phyloP scores from a whole-genome alignment of 2,888 invertebrate genomes.

The Adela reaumurella region DNA sequence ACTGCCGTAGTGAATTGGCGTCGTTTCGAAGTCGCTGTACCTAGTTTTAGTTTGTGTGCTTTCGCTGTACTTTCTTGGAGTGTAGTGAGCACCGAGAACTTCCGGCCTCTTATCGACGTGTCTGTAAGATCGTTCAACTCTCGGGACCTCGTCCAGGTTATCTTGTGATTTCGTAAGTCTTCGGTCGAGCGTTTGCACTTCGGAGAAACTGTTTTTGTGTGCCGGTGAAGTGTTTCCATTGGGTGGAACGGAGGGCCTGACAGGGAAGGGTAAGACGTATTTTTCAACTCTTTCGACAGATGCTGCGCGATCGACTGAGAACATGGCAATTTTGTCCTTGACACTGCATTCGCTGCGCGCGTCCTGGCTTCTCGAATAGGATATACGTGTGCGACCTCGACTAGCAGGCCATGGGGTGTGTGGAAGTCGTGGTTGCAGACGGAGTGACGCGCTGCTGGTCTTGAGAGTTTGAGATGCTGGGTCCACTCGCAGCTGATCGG shows the following conservation, averaged over 20 bases:
- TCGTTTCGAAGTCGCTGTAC: slow-evolving; percentile 11
- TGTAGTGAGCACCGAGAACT: slow-evolving; percentile 51
- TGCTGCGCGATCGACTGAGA: slow-evolving; percentile 56
- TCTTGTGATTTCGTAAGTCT: slow-evolving; percentile 47
- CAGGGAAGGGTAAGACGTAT: slow-evolving; percentile 27
- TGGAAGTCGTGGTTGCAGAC: slow-evolving; percentile 6
- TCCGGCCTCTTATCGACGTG: slow-evolving; percentile 36
- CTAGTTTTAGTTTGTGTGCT: not conserved
- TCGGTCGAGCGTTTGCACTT: slow-evolving; percentile 37
- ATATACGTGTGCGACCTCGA: slow-evolving; percentile 33
- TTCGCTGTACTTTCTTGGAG: slow-evolving; percentile 6
- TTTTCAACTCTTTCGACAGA: slow-evolving; percentile 41
- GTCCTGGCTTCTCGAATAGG: slow-evolving; percentile 64
- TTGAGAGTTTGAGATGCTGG: too few relatives aligned
- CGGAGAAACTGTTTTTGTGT: slow-evolving; percentile 33
- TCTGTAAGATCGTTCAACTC: slow-evolving; percentile 21
- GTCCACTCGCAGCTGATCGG: slow-evolving; percentile 16
- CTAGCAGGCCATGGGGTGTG: slow-evolving; percentile 21
- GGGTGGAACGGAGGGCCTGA: slow-evolving; percentile 14
- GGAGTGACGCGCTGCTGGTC: too few relatives aligned
- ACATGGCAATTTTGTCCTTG: slow-evolving; percentile 84
- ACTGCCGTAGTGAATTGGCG: slow-evolving; percentile 46
- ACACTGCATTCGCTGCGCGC: slow-evolving; percentile 79
- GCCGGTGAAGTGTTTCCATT: slow-evolving; percentile 24
- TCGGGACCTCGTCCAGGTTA: slow-evolving; percentile 49